Evolutionary conservation across 2,888 invertebrate species (phyloP).

Genomic region (Sympetrum striolatum): DNA sequence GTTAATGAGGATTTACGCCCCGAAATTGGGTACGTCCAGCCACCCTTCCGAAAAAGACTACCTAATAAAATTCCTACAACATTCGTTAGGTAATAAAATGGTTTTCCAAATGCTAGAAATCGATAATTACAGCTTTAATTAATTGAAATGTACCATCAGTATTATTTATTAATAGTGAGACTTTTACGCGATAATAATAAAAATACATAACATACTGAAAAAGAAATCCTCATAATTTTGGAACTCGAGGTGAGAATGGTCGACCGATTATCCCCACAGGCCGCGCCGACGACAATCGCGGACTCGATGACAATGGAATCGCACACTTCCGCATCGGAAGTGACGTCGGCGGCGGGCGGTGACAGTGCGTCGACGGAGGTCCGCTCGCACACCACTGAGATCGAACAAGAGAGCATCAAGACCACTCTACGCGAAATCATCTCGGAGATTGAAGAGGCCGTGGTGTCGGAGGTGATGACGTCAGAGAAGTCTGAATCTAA

Average conservation of each 20-base stretch:
- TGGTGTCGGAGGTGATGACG: conserved; percentile 50
- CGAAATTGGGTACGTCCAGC: too few species aligned
- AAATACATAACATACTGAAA: too few species aligned
- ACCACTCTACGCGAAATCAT: conserved; percentile 68
- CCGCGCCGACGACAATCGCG: neutral
- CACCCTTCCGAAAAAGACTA: too few species aligned
- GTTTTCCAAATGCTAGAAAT: too few species aligned
- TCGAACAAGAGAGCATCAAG: conserved; percentile 64
- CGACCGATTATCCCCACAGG: neutral
- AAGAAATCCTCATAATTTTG: too few species aligned
- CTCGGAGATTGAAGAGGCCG: conserved; percentile 66
- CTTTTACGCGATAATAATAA: too few species aligned
- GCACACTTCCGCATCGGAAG: neutral
- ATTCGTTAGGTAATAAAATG: too few species aligned
- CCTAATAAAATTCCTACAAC: too few species aligned
- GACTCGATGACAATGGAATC: neutral
- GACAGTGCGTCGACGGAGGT: conserved; percentile 7
- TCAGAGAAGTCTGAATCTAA: conserved; percentile 42
- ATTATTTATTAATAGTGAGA: too few species aligned
- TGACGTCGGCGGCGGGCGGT: neutral
- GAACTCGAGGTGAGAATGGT: neutral
- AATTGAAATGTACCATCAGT: too few species aligned
- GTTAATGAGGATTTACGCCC: too few species aligned
- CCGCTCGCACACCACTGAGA: conserved; percentile 53
- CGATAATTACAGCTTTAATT: too few species aligned